Base-by-base conservation (phyloP, 2,888 invertebrate species). In the Thalpophila matura region DNA sequence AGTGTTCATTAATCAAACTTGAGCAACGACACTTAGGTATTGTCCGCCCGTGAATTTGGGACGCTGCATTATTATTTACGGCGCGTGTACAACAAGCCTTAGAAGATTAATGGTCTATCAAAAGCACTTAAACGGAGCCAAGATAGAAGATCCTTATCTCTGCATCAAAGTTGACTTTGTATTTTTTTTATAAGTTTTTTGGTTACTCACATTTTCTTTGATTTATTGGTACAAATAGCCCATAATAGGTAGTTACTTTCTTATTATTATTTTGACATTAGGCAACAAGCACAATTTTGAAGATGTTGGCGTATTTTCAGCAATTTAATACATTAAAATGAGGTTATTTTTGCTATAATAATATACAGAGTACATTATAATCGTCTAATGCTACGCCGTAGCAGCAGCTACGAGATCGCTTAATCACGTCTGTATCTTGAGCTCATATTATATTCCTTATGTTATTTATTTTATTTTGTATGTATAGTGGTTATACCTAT, bases 1-100 rank as follows among this genome's bases (percentile, higher is more conserved):
- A 76, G 80, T 74, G 77, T 82, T 82, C 87, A 89, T 89, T 89
- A 87, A 89, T 89, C 89, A 89, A 86, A 85, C 74, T 84, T 84
- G 79, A 81, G 77, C 64, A 72, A 70, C 71, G 87, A 84, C 86
- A 86, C 74, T 80, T 81, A 77, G 77, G 81, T 80, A 86, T 87
- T 88, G 86, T 88, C 83, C 85, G 71, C 60, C 60, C 57, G 43
- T 58, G 77, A 79, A 80, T 85, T 82, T 72, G 74, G 80, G 80
- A 77, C 66, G 79, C 78, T 82, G 83, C 80, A 82, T 83, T 85
- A 84, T 85, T 85, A 83, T 84, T 83, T 81, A 85, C 77, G 78
- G 80, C 66, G 59, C 57, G 74, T 79, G 77, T 80, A 77, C 75
- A 77, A 71, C 73, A 77, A 69, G 73, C 57, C 61, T 62, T 61